Evolutionary conservation across 2,113 vertebrate genomes (phyloP).

Genomic region (Setophaga coronata): DNA sequence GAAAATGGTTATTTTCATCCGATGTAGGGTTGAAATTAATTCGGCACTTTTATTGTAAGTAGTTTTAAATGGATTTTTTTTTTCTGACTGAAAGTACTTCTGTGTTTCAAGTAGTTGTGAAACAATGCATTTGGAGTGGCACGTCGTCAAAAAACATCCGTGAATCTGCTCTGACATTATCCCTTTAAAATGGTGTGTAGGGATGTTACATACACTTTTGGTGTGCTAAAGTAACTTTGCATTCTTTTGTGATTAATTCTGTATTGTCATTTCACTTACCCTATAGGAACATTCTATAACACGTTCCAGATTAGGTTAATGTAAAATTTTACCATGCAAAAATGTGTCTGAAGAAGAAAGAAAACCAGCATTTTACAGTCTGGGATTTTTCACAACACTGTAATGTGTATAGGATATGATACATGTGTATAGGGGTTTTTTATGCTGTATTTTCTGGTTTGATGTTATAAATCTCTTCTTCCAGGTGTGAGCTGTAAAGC

Average conservation of each 20-base stretch:
- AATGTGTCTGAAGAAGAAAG: neutral
- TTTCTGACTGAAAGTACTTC: neutral
- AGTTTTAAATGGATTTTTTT: neutral
- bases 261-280: neutral
- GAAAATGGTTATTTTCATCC: neutral
- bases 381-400: neutral
- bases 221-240: neutral
- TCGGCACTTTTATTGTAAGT: neutral
- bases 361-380: neutral
- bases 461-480: constrained; percentile 31
- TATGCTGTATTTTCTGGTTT: neutral
- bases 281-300: neutral
- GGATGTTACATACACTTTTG: neutral
- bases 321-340: neutral
- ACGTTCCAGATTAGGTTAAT: neutral
- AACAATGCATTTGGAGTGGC: neutral
- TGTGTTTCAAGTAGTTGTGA: neutral
- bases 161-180: neutral
- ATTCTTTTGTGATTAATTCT: neutral
- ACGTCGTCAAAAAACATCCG: neutral
- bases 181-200: neutral
- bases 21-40: neutral
- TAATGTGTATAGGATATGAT: neutral
- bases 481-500: constrained; percentile 82
- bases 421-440: neutral